Base-by-base conservation (phyloP, 2,888 invertebrate species). In the Cerastis leucographa region DNA sequence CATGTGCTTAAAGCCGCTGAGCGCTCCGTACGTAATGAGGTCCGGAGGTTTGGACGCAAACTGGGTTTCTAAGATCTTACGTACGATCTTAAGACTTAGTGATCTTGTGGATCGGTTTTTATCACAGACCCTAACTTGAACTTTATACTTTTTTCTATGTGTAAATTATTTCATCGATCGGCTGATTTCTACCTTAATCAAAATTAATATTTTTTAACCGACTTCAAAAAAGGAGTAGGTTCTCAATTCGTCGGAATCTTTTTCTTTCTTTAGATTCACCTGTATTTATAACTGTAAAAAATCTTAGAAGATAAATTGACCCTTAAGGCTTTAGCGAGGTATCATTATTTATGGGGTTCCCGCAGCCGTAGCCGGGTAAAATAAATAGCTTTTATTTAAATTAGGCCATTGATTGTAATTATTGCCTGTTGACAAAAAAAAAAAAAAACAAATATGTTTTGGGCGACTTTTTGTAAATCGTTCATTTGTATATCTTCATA, bases 31-130 rank as follows among this genome's bases (percentile, higher is more conserved):
- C 74, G 56, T 44, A 59, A 81, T 8, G 81, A 81, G 56, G 44
- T 81, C 17, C 56, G 40, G 25, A 65, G 74, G 22, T 81, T 78
- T 44, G 78, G 81, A 51, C 49, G 78, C 25, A 78, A 40, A 22
- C 65, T 74, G 25, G 0, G 74, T 59, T 81, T 78, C 35, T 81
- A 42, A 65, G 14, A 25, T 12, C n/a, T n/a, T n/a, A n/a, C n/a
- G n/a, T n/a, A n/a, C n/a, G n/a, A n/a, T n/a, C n/a, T n/a, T n/a
- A n/a, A n/a, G 35, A 35, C 35, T 49, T 14, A 56, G 6, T 35
- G 12, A n/a, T 14, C 40, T 59, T 56, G 29, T 54, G 25, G 62
- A 25, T 35, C 64, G 22, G 44, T 44, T 54, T 17, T 56, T 40
- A n/a, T 66, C 0, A n/a, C 29, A 22, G 1, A 25, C 35, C 29